Base-by-base conservation (phyloP, 2,797 vertebrate species). In the Smutsia gigantea region DNA sequence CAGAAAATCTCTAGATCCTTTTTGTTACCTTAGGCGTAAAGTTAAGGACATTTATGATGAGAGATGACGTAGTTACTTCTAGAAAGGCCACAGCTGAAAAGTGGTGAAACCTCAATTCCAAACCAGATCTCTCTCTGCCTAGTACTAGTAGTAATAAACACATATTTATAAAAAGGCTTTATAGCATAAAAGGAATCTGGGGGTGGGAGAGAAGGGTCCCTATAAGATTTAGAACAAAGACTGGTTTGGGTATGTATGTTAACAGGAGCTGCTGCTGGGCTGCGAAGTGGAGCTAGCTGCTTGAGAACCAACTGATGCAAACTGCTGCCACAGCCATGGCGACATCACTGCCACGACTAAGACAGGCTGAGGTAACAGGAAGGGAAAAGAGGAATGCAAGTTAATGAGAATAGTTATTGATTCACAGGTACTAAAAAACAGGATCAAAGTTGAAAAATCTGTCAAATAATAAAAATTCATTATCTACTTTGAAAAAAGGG, bases 401-500 rank as follows among this genome's bases (percentile, higher is more conserved):
- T 42, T 86, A 57, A 71, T 57, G 46, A 83, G 42, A 91, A 42
- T 69, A 69, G 5, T 42, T 79, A 90, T 34, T 57, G 72, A 95
- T 89, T 87, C 81, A 79, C 19, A 74, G 75, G 37, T 61, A 74
- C 42, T 53, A 93, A 31, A 39, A 34, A 91, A 31, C 18, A 69
- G 9, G 55, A 53, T 46, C 51, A 93, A 94, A 90, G 59, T 19
- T 78, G 21, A n/a, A 95, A 90, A 79, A 14, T 34, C 37, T 55
- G 19, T 88, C 79, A 92, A 92, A 79, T 83, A 49, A 85, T 42
- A 46, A 87, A 78, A 88, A 95, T n/a, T 88, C 31, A 59, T 25
- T 79, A 79, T 83, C 96, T 94, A 34, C 39, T 42, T 93, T 12
- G 27, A 31, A n/a, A 83, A 61, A 69, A 37, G 5, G 4, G 4